Base-by-base conservation (phyloP, 2,113 vertebrate genomes). In the Sardina pilchardus region DNA sequence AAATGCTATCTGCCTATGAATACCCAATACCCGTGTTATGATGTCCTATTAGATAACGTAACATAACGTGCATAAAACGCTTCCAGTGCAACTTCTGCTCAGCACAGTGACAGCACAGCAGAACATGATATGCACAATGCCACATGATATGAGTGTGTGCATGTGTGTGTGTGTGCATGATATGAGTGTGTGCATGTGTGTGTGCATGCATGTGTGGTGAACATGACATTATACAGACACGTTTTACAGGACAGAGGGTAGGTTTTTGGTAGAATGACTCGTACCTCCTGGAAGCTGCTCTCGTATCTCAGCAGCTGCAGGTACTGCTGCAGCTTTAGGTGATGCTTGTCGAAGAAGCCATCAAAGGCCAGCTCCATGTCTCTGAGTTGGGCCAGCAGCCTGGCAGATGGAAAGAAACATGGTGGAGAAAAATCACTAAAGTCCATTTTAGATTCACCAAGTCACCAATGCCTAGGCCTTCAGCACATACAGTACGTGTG, bases 351-450 rank as follows among this genome's bases (percentile, higher is more conserved):
- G 95, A 98, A 99, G 95, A 98, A 99, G 88, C 97, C 98, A 48
- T 99, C 98, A 87, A 99, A 99, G 84, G 98, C 98, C 1, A 90
- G 96, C 93, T 99, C 98, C 98, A 99, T 99, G 90, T 99, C 97
- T 85, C 88, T 94, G 85, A 99, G 94, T 93, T 99, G 98, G 47
- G 95, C 92, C 2, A 99, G 96, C 81, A 99, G 96, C 92, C 98
- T 99, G 88, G 85, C 39, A 42, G 2, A 42, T 50, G 9, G 50
- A 36, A 83, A 50, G 9, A 85, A 36, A 12, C 59, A 85, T 34
- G 34, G 26, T 26, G 7, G n/a, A 9, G 26, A 10, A 3, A 71
- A 56, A 56, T 19, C 17, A 5, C 19, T 12, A 1, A 21, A 34
- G 5, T 36, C 10, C 30, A 36, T 2, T 17, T 78, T 16, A 75